Evolutionary conservation across 2,797 vertebrate species (phyloP).

Genomic region (Crypturellus tataupa): DNA sequence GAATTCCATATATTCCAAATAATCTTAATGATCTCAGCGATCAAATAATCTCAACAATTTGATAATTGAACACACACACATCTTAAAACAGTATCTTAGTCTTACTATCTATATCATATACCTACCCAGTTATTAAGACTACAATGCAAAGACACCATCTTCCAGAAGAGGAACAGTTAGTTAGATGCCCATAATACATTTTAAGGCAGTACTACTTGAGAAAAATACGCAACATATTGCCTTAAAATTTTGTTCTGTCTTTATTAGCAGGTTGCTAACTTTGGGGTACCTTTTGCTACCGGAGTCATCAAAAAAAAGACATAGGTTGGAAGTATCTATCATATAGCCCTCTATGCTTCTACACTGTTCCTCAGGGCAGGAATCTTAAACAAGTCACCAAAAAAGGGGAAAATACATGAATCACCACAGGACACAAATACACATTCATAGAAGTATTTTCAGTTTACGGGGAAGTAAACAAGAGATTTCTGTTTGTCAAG

Average conservation of each 20-base stretch:
- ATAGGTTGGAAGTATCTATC: background rate
- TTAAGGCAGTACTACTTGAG: background rate
- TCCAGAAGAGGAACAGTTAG: background rate
- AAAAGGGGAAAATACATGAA: background rate
- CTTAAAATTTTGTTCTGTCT: background rate
- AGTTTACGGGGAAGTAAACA: background rate
- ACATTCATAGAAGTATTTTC: background rate
- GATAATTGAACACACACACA: background rate
- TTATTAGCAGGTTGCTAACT: background rate
- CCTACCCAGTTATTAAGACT: background rate
- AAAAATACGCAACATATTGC: background rate
- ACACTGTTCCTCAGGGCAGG: rapidly evolving
- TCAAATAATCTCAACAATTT: background rate
- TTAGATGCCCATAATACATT: background rate
- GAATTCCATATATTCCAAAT: background rate
- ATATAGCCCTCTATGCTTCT: background rate
- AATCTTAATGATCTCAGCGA: no score
- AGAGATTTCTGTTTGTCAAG: background rate
- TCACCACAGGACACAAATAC: background rate
- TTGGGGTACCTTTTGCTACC: background rate
- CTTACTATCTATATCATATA: background rate
- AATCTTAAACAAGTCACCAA: background rate
- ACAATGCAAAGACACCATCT: background rate
- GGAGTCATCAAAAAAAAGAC: background rate
- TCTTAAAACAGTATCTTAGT: background rate